phyloP scores from a whole-genome alignment of 2,797 vertebrate genomes.

The Synaphobranchus kaupii region DNA sequence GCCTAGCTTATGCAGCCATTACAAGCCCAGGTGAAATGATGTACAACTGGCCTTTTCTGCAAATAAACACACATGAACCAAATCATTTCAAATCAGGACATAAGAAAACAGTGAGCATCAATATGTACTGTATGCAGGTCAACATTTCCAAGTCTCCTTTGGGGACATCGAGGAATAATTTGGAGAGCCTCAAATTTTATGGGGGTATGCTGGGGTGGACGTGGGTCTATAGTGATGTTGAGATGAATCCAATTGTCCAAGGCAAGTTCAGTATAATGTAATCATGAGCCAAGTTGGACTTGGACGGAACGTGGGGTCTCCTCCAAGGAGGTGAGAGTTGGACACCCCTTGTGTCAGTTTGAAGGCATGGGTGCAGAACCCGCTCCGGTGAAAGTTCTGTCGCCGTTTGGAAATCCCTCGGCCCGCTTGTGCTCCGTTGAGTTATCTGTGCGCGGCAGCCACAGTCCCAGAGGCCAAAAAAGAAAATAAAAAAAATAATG shows the following conservation, averaged over 20 bases:
- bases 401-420: neutral
- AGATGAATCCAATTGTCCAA: neutral
- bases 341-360: constrained; percentile 4
- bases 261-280: neutral
- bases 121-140: constrained; percentile 49
- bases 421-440: neutral
- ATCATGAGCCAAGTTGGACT: neutral
- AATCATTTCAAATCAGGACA: constrained; percentile 29
- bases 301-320: neutral
- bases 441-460: constrained; percentile 24
- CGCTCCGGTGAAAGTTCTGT: neutral
- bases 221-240: neutral
- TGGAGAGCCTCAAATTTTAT: constrained; percentile 27
- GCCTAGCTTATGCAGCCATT: constrained; percentile 35
- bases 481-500: neutral
- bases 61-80: constrained; percentile 25
- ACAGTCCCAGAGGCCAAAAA: neutral
- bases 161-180: constrained; percentile 26
- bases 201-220: neutral
- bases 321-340: no score
- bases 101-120: constrained; percentile 46
- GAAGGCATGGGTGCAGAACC: constrained; percentile 23
- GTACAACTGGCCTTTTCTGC: constrained; percentile 22
- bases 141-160: constrained; percentile 16
- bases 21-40: constrained; percentile 36